phyloP scores from a whole-genome alignment of 2,113 vertebrate species.

The Thomomys bottae region DNA sequence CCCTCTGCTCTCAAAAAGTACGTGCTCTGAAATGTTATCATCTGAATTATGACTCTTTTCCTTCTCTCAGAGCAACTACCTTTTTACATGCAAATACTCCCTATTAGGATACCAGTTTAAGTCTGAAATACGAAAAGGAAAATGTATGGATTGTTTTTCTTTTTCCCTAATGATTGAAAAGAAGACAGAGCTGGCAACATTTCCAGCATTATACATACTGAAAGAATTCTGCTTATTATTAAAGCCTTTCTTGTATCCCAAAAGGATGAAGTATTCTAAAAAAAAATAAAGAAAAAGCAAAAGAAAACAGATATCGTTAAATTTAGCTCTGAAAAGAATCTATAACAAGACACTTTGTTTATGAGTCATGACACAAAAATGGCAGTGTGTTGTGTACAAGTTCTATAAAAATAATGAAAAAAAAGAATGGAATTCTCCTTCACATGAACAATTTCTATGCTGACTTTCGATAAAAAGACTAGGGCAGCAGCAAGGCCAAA shows the following conservation, averaged over 20 bases:
- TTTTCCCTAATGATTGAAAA: conserved; percentile 12
- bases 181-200: neutral
- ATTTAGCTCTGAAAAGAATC: conserved; percentile 55
- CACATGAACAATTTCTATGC: neutral
- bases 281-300: neutral
- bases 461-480: conserved; percentile 66
- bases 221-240: conserved; percentile 60
- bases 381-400: conserved; percentile 38
- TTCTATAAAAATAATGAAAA: conserved; percentile 60
- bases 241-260: neutral
- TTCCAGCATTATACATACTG: conserved; percentile 21
- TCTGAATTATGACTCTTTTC: neutral
- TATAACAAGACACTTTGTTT: conserved; percentile 52
- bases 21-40: neutral
- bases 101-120: neutral
- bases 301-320: conserved; percentile 57
- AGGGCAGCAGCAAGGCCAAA: conserved; percentile 32
- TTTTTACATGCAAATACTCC: conserved; percentile 18
- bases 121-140: neutral
- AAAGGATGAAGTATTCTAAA: conserved; percentile 15
- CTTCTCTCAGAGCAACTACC: neutral
- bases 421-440: conserved; percentile 38
- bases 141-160: neutral
- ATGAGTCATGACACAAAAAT: conserved; percentile 45
- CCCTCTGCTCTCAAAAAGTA: neutral